These are phyloP conservation scores for Cataglyphis albicans DNA, from an alignment of 2,888 invertebrate species.

Conservation along the genomic window DNA sequence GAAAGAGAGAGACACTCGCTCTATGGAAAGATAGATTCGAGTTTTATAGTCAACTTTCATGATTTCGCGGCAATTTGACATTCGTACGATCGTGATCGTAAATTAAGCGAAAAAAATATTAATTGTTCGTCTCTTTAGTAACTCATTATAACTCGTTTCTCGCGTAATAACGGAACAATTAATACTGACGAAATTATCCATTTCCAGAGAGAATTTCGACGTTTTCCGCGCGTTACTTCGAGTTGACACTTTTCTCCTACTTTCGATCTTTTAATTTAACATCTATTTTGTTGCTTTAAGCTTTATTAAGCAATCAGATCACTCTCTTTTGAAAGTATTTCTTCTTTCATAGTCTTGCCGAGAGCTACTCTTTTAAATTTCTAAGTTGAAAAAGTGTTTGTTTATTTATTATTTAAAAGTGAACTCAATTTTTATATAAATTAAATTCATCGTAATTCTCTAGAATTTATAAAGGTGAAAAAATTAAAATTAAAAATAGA, in stretches of 20 bases:
- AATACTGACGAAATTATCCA: slow-evolving; percentile 31
- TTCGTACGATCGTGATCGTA: slow-evolving; percentile 7
- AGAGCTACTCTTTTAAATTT: not conserved
- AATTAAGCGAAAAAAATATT: slow-evolving; percentile 17
- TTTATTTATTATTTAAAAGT: not conserved
- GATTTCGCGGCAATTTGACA: slow-evolving; percentile 28
- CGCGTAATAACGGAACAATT: slow-evolving; percentile 38
- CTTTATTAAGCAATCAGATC: too few relatives aligned
- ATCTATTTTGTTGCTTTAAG: too few relatives aligned
- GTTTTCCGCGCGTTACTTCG: slow-evolving; percentile 2
- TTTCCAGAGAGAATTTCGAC: slow-evolving; percentile 32
- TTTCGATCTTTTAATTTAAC: not conserved
- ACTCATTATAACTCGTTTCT: slow-evolving; percentile 16
- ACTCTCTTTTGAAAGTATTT: not conserved
- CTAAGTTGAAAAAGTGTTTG: not conserved
- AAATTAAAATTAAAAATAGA: not conserved
- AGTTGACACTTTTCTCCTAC: not conserved
- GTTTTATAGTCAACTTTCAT: slow-evolving; percentile 22
- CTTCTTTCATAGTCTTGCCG: not conserved
- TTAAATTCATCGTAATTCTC: not conserved
- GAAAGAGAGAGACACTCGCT: not conserved
- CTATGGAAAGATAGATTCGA: not conserved
- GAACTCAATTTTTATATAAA: not conserved
- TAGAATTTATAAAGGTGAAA: not conserved
- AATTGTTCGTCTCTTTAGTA: not conserved